Evolutionary conservation across 1,140 invertebrate genomes (phyloP).

Genomic region (Drosophila repleta): DNA sequence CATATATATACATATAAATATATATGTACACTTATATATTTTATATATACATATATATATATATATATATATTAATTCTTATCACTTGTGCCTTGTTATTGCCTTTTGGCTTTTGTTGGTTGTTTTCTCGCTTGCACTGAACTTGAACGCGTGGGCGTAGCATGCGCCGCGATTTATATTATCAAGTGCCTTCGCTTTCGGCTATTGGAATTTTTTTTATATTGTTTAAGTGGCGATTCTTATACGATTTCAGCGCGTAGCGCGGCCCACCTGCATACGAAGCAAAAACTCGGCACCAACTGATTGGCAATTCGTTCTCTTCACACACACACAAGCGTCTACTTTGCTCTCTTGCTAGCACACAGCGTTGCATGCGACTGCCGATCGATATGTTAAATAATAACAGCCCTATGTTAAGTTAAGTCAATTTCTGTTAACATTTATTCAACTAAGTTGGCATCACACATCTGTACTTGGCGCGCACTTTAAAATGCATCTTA

Average conservation of each 20-base stretch:
- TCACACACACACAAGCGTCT: not conserved
- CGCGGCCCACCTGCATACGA: slow-evolving; percentile 50
- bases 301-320: slow-evolving; percentile 28
- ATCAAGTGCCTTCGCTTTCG: slow-evolving; percentile 59
- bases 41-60: not conserved
- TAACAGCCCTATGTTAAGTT: not conserved
- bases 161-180: slow-evolving; percentile 55
- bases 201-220: slow-evolving; percentile 73
- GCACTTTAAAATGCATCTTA: too few species aligned
- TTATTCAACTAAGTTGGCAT: too few species aligned
- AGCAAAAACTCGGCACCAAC: slow-evolving; percentile 49
- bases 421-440: too few species aligned
- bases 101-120: slow-evolving; percentile 33
- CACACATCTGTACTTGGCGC: too few species aligned
- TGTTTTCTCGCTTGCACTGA: slow-evolving; percentile 57
- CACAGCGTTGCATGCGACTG: not conserved
- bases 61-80: slow-evolving; percentile 60
- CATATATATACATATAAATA: slow-evolving; percentile 32
- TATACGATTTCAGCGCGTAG: slow-evolving; percentile 30
- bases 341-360: slow-evolving; percentile 4
- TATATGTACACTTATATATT: not conserved
- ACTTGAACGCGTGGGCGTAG: slow-evolving; percentile 65
- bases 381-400: not conserved
- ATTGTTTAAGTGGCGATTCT: slow-evolving; percentile 52
- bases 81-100: slow-evolving; percentile 48